Conservation (phyloP, 2,888 invertebrate genomes). For the Colostygia pectinataria region DNA sequence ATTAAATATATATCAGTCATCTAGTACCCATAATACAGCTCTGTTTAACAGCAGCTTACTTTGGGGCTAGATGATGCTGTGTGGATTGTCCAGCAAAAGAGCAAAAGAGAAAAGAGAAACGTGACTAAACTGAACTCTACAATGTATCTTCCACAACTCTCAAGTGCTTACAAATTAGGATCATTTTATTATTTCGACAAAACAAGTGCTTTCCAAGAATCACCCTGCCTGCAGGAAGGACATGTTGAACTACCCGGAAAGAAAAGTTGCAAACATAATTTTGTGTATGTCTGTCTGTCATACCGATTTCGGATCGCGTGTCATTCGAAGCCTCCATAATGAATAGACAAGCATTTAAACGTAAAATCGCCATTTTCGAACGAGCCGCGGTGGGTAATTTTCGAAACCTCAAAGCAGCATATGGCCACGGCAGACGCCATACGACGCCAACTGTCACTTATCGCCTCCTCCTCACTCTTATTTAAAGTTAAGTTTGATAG, state of each 20-base stretch:
- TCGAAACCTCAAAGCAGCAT: slow-evolving; percentile 79
- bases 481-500: slow-evolving; percentile 30
- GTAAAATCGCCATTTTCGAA: slow-evolving; percentile 64
- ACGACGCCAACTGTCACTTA: slow-evolving; percentile 72
- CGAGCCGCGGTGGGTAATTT: slow-evolving; percentile 70
- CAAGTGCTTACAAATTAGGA: too few relatives aligned
- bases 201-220: background rate
- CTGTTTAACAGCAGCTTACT: too few relatives aligned
- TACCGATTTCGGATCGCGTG: slow-evolving; percentile 45
- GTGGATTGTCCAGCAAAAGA: too few relatives aligned
- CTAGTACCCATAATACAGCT: too few relatives aligned
- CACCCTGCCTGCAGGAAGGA: background rate
- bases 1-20: too few relatives aligned
- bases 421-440: slow-evolving; percentile 79
- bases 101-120: too few relatives aligned
- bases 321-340: slow-evolving; percentile 50
- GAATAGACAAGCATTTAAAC: slow-evolving; percentile 64
- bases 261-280: slow-evolving; percentile 21
- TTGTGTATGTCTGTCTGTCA: slow-evolving; percentile 39
- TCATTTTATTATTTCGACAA: slow-evolving; percentile 14
- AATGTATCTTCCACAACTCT: too few relatives aligned
- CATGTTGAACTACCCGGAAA: slow-evolving; percentile 15
- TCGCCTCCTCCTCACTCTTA: slow-evolving; percentile 50
- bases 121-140: too few relatives aligned
- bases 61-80: too few relatives aligned